Evolutionary conservation across 1,140 invertebrate species (phyloP).

Genomic region (Antheraea pernyi): DNA sequence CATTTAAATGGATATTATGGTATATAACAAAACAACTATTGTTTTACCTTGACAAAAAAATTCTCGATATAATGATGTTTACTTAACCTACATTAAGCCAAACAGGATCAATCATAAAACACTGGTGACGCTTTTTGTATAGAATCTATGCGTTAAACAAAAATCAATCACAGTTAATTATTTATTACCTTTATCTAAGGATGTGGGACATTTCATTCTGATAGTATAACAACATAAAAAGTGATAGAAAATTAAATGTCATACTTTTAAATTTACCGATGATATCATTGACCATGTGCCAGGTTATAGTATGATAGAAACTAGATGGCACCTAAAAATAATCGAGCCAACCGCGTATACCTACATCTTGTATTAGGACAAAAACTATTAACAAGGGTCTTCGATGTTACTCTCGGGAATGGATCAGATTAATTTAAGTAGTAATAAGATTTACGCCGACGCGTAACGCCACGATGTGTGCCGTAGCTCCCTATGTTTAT

Average conservation of each 20-base stretch:
- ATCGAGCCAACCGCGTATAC: too few species aligned
- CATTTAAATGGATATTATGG: neutral
- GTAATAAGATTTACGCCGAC: neutral
- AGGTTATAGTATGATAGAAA: too few species aligned
- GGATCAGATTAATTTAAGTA: neutral
- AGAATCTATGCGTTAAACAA: neutral
- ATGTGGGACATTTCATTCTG: neutral
- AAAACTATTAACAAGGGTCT: neutral
- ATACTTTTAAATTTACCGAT: neutral
- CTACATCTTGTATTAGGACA: neutral
- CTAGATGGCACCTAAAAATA: too few species aligned
- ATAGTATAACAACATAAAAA: neutral
- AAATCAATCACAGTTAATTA: neutral
- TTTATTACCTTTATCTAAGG: too few species aligned
- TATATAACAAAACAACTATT: neutral
- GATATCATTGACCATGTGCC: neutral
- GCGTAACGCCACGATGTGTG: neutral
- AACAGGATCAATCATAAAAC: neutral
- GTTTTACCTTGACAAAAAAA: conserved; percentile 7
- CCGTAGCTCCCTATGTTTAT: neutral
- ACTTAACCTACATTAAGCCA: neutral
- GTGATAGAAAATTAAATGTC: neutral
- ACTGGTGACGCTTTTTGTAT: neutral
- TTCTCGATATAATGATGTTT: neutral
- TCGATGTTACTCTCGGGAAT: too few species aligned